phyloP scores from a whole-genome alignment of 2,797 vertebrate species.

The Takifugu ocellatus region DNA sequence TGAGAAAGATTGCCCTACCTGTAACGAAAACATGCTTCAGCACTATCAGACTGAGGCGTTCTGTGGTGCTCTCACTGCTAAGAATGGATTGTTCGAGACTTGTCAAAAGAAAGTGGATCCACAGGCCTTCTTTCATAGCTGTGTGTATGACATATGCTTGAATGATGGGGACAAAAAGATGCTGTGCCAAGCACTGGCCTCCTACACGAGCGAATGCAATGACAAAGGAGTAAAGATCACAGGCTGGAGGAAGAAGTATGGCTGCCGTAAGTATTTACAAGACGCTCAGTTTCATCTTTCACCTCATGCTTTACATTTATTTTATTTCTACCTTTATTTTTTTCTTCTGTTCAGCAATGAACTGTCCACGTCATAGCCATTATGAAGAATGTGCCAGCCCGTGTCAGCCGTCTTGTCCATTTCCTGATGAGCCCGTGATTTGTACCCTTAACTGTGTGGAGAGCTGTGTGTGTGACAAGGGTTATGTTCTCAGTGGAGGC shows the following conservation, averaged over 20 bases:
- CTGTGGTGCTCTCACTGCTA: conserved; percentile 74
- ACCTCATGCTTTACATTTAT: neutral
- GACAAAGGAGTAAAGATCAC: conserved; percentile 65
- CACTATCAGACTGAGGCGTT: conserved; percentile 49
- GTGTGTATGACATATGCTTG: conserved; percentile 78
- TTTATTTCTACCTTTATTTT: neutral
- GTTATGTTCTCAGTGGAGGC: conserved; percentile 71
- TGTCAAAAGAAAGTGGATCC: conserved; percentile 74
- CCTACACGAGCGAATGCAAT: conserved; percentile 73
- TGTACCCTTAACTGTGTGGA: conserved; percentile 75
- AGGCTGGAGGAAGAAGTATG: conserved; percentile 72
- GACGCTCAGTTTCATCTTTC: neutral
- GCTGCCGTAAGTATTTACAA: conserved; percentile 78
- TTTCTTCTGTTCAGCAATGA: conserved; percentile 67
- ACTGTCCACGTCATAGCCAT: conserved; percentile 79
- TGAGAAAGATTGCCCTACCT: conserved; percentile 57
- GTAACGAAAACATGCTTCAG: conserved; percentile 19
- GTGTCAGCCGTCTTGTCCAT: conserved; percentile 77
- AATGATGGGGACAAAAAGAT: conserved; percentile 60
- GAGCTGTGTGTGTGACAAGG: conserved; percentile 75
- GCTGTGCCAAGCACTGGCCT: conserved; percentile 73
- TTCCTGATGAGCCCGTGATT: conserved; percentile 19
- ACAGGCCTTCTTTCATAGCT: conserved; percentile 70
- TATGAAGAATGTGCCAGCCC: conserved; percentile 75
- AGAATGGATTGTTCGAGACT: conserved; percentile 57